phyloP scores from a whole-genome alignment of 2,797 vertebrate genomes.

The Anisognathus igniventris region DNA sequence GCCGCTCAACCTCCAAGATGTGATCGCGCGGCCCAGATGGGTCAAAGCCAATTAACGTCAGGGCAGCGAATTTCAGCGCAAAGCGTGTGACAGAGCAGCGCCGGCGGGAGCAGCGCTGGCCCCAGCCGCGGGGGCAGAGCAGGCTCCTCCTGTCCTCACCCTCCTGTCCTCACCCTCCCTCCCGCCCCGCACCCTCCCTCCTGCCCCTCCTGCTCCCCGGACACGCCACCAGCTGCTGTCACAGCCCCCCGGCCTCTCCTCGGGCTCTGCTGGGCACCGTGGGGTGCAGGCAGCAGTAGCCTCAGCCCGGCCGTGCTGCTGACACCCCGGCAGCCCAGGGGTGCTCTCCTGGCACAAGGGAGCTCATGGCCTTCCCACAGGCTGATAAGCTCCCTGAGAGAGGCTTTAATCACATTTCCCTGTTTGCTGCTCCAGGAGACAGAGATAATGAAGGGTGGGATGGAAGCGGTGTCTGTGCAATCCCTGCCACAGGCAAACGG shows the following conservation, averaged over 20 bases:
- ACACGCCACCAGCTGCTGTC: rapidly evolving
- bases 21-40: not conserved
- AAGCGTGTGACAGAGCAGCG: not conserved
- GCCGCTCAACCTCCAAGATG: not conserved
- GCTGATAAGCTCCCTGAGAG: not conserved
- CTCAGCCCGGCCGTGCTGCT: rapidly evolving
- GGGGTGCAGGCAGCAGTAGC: not conserved
- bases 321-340: rapidly evolving
- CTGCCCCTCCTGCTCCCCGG: not conserved
- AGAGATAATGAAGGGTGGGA: not conserved
- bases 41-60: not conserved
- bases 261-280: rapidly evolving
- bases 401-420: not conserved
- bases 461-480: not conserved
- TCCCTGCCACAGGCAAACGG: not conserved
- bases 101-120: rapidly evolving
- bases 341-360: not conserved
- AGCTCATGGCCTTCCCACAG: not conserved
- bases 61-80: not conserved
- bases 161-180: not conserved
- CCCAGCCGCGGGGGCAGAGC: rapidly evolving
- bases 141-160: not conserved
- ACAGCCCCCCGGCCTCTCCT: not conserved
- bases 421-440: not conserved
- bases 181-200: not conserved